Conservation (phyloP, 2,888 invertebrate genomes). For the Drosophila kuntzei region DNA sequence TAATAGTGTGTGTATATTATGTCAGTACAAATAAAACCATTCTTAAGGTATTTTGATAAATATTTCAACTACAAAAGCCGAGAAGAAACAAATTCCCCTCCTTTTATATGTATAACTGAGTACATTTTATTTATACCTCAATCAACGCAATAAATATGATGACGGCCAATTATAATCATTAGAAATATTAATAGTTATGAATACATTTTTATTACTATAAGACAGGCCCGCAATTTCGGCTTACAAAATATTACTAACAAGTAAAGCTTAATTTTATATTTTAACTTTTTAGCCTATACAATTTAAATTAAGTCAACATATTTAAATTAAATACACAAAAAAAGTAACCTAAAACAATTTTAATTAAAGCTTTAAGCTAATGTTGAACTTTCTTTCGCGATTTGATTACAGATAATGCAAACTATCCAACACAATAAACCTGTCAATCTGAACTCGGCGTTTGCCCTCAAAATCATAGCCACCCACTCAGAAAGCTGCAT, state of each 20-base stretch:
- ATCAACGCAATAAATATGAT: neutral
- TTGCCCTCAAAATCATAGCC: conserved; percentile 26
- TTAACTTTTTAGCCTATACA: no score
- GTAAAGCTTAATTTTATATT: no score
- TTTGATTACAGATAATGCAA: conserved; percentile 12
- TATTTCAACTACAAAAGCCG: conserved; percentile 44
- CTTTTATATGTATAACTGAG: neutral
- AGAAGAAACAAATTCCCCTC: neutral
- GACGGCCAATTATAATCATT: neutral
- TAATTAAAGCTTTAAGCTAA: neutral
- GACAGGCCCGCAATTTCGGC: no score
- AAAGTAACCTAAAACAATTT: neutral
- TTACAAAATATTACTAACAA: no score
- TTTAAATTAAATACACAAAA: neutral
- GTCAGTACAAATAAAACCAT: conserved; percentile 61
- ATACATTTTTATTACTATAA: no score
- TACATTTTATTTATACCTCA: no score
- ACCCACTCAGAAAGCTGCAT: conserved; percentile 12
- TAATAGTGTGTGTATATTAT: conserved; percentile 10
- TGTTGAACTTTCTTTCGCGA: neutral
- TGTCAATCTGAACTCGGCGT: conserved; percentile 19
- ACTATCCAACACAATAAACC: conserved; percentile 19
- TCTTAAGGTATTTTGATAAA: conserved; percentile 55
- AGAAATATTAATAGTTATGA: neutral
- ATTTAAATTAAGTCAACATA: neutral